phyloP scores from a whole-genome alignment of 2,797 vertebrate genomes.

The Phrynocephalus forsythii region DNA sequence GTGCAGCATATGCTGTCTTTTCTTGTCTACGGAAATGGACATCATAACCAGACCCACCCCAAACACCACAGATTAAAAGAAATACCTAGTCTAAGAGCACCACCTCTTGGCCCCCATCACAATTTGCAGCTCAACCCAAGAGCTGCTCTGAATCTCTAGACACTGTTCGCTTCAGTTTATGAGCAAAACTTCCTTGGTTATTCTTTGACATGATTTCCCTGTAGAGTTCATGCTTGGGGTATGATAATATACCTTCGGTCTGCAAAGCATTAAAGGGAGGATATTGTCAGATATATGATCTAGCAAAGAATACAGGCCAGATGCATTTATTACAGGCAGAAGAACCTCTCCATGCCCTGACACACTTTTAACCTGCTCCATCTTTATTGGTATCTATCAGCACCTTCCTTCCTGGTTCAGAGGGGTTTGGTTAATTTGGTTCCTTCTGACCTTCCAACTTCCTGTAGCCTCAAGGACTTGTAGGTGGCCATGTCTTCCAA shows the following conservation, averaged over 20 bases:
- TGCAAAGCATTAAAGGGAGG: slow-evolving; percentile 76
- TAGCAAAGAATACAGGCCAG: slow-evolving; percentile 76
- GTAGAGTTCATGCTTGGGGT: slow-evolving; percentile 73
- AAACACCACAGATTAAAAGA: not conserved
- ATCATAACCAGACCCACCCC: not conserved
- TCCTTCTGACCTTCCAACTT: slow-evolving; percentile 50
- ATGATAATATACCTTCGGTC: slow-evolving; percentile 75
- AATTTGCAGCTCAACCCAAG: slow-evolving; percentile 24
- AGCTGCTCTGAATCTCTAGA: not conserved
- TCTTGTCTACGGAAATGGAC: not conserved
- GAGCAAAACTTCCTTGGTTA: slow-evolving; percentile 55
- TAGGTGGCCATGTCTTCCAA: slow-evolving; percentile 44
- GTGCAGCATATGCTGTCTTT: not conserved
- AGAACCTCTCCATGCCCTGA: slow-evolving; percentile 58
- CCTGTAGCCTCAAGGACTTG: slow-evolving; percentile 42
- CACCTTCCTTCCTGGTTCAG: slow-evolving; percentile 61
- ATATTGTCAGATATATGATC: slow-evolving; percentile 78
- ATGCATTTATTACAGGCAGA: slow-evolving; percentile 64
- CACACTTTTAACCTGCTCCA: slow-evolving; percentile 50
- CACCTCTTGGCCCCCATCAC: slow-evolving; percentile 61
- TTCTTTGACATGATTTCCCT: slow-evolving; percentile 66
- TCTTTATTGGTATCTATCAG: slow-evolving; percentile 72
- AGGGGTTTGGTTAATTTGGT: slow-evolving; percentile 54
- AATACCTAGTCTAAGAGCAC: slow-evolving; percentile 57
- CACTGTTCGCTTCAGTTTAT: slow-evolving; percentile 31